Conservation (phyloP, 2,797 vertebrate genomes). For the Hylomyscus alleni region DNA sequence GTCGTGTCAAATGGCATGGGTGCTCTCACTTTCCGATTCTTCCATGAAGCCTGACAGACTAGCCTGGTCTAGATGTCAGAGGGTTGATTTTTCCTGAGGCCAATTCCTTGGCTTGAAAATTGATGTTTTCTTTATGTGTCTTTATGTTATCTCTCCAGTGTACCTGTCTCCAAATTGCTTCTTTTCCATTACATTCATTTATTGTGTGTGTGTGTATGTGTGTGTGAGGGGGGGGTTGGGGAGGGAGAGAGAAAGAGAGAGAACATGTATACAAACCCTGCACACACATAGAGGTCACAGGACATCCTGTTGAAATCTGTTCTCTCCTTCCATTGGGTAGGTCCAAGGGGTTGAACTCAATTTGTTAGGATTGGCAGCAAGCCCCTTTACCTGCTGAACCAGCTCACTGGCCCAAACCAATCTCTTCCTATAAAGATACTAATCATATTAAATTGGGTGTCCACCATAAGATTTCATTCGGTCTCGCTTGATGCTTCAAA, state of each 20-base stretch:
- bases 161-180: neutral
- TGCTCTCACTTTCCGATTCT: neutral
- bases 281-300: neutral
- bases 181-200: neutral
- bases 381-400: neutral
- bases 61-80: neutral
- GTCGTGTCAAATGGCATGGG: neutral
- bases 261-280: neutral
- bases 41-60: neutral
- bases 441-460: neutral
- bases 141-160: neutral
- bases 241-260: too few species aligned
- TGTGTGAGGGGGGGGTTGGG: neutral
- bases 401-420: neutral
- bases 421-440: neutral
- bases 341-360: neutral
- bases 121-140: neutral
- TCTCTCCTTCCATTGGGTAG: neutral
- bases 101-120: neutral
- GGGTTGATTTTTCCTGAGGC: neutral
- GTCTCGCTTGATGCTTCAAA: neutral
- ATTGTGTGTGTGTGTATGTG: neutral
- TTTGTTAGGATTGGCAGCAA: neutral
- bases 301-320: neutral
- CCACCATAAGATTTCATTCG: neutral